Conservation (phyloP, 2,888 invertebrate species). For the Andrena marginata region DNA sequence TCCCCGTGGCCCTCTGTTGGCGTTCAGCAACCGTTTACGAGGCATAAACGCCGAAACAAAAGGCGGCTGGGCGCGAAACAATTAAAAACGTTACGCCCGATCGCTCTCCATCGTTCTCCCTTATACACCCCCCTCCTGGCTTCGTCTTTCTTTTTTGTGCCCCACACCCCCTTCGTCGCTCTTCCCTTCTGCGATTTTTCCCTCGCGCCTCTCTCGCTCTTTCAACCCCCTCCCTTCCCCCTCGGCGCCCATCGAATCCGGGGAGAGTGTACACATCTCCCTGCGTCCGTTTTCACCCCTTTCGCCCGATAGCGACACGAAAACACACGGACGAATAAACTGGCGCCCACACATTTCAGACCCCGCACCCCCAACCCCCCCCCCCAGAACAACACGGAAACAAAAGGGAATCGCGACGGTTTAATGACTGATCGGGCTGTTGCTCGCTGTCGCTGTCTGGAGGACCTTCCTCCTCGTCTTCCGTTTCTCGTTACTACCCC, state of each 20-base stretch:
- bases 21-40: slow-evolving; percentile 80
- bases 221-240: slow-evolving; percentile 46
- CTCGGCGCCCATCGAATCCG: slow-evolving; percentile 63
- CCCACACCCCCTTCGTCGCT: slow-evolving; percentile 30
- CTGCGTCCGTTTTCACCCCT: slow-evolving; percentile 62
- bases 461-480: slow-evolving; percentile 52
- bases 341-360: slow-evolving; percentile 47
- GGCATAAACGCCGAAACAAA: slow-evolving; percentile 84
- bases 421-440: slow-evolving; percentile 83
- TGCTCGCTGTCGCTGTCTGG: slow-evolving; percentile 73
- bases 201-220: slow-evolving; percentile 22
- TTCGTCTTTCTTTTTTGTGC: slow-evolving; percentile 28
- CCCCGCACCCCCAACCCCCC: background rate
- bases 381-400: slow-evolving; percentile 61
- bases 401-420: slow-evolving; percentile 83
- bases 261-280: slow-evolving; percentile 48
- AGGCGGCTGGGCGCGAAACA: slow-evolving; percentile 83
- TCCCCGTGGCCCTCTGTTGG: slow-evolving; percentile 46
- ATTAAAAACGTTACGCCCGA: slow-evolving; percentile 85
- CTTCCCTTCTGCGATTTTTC: slow-evolving; percentile 32
- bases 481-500: slow-evolving; percentile 20
- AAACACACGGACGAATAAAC: slow-evolving; percentile 68
- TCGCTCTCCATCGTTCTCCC: slow-evolving; percentile 78
- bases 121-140: slow-evolving; percentile 33
- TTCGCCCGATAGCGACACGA: slow-evolving; percentile 66